Evolutionary conservation across 1,140 invertebrate species (phyloP).

Genomic region (Physella acuta): DNA sequence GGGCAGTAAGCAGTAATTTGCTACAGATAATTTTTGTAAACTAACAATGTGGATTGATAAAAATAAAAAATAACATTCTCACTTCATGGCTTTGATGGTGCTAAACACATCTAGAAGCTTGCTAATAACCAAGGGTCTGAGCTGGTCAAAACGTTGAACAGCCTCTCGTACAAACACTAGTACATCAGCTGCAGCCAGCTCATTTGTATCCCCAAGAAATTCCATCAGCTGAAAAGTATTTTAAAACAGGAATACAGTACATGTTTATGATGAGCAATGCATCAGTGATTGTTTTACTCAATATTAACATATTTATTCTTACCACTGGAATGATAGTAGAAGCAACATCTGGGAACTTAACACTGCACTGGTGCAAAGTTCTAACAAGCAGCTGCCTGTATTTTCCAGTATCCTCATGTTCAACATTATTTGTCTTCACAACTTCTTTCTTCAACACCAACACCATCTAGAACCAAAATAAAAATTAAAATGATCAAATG

Average conservation of each 20-base stretch:
- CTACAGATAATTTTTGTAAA: neutral
- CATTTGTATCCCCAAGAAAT: constrained; percentile 92
- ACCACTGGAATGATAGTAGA: constrained; percentile 84
- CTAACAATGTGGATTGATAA: neutral
- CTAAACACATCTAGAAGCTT: constrained; percentile 78
- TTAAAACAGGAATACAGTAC: neutral
- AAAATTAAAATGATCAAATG: neutral
- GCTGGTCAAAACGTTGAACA: constrained; percentile 84
- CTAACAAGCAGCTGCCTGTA: constrained; percentile 94
- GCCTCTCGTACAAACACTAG: constrained; percentile 93
- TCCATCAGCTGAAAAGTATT: constrained; percentile 72
- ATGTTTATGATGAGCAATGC: neutral
- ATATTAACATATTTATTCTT: constrained; percentile 29
- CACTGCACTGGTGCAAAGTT: constrained; percentile 91
- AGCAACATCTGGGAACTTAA: constrained; percentile 98
- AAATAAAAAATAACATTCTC: constrained; percentile 18
- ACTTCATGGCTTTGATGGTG: constrained; percentile 68
- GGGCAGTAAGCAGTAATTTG: neutral
- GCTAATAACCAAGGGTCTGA: constrained; percentile 76
- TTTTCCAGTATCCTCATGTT: constrained; percentile 91
- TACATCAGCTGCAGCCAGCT: constrained; percentile 91
- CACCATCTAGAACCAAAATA: constrained; percentile 72
- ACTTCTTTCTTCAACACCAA: constrained; percentile 82
- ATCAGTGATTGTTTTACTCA: neutral
- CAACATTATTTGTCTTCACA: constrained; percentile 69